Base-by-base conservation (phyloP, 1,140 invertebrate genomes). In the Papilio xuthus region DNA sequence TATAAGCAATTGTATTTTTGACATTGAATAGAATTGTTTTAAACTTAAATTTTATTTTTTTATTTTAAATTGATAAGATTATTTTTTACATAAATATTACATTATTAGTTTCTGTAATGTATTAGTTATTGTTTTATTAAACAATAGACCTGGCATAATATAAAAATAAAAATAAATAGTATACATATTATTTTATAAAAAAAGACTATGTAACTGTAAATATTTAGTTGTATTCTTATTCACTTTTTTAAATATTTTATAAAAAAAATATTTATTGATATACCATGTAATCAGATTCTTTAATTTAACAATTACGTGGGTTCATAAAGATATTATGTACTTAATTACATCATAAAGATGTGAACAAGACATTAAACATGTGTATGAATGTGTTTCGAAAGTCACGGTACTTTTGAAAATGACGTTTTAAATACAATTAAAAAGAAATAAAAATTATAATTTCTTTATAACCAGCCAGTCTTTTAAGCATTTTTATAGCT, bases 401-500 rank as follows among this genome's bases (percentile, higher is more conserved):
- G 53, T 60, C 20, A n/a, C 53, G 4, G 23, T 60, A 60, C 56
- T 60, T 60, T 60, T 60, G 8, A 23, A 60, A 26, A 8, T 60
- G 23, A 60, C 12, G 26, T 6, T 60, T 26, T 26, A 12, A 26
- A 60, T 26, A 60, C 8, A 60, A 60, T 60, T 60, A 60, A 60
- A 60, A 60, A 26, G 56, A 12, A 60, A 60, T 60, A 60, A 60
- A 60, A 60, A 12, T 2, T 60, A 60, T 60, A 60, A 23, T 12
- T 60, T 60, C 20, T 60, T 60, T 26, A 60, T 26, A 60, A 12
- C 56, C 56, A 26, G 56, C 23, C 56, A 60, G 56, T 60, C 56
- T 60, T 23, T 60, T 23, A 60, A 26, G 20, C 53, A 60, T 60
- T 60, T 60, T 60, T 60, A 60, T 60, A 26, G 56, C 56, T 60